These are phyloP conservation scores for Rhamnusium bicolor DNA, from an alignment of 2,888 invertebrate genomes.

Conservation along the genomic window DNA sequence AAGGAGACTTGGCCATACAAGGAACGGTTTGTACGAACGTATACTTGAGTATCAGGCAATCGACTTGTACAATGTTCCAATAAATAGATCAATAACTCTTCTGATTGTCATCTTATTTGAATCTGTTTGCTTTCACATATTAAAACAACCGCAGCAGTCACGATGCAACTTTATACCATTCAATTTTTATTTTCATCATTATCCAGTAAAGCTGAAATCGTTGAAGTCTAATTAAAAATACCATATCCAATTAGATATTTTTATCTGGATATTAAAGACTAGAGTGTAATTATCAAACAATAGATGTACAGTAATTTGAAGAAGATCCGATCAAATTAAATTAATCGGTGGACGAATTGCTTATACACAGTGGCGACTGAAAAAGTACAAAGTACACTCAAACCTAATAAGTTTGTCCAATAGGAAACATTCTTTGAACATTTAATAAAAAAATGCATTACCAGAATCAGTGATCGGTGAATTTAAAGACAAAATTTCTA, in stretches of 20 bases:
- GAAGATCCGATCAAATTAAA: not conserved
- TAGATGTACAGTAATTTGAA: not conserved
- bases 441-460: too few relatives aligned
- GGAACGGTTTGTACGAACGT: not conserved
- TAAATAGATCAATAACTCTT: conserved; percentile 38
- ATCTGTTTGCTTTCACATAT: conserved; percentile 29
- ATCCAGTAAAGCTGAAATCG: not conserved
- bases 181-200: conserved; percentile 11
- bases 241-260: not conserved
- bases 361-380: not conserved
- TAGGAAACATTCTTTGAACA: too few relatives aligned
- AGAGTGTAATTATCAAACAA: not conserved
- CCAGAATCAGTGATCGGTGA: too few relatives aligned
- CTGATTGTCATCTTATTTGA: conserved; percentile 39
- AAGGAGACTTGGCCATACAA: not conserved
- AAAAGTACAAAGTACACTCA: too few relatives aligned
- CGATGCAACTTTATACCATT: conserved; percentile 27
- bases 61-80: conserved; percentile 11
- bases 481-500: too few relatives aligned
- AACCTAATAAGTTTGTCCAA: too few relatives aligned
- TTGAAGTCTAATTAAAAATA: not conserved
- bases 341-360: too few relatives aligned
- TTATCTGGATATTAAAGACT: not conserved
- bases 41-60: not conserved
- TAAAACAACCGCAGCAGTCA: conserved; percentile 35